phyloP scores from a whole-genome alignment of 2,888 invertebrate genomes.

The Biston stratarius region DNA sequence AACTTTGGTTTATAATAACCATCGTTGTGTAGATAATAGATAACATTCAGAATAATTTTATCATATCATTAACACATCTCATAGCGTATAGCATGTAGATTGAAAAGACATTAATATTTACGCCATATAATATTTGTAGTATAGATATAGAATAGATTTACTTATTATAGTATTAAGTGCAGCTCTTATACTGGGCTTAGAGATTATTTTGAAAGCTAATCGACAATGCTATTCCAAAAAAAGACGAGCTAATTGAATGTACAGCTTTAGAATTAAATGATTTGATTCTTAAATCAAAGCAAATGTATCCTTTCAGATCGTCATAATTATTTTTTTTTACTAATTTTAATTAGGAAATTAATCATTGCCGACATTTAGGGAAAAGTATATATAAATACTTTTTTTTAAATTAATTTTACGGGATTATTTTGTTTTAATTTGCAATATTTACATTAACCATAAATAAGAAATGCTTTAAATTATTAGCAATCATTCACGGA shows the following conservation, averaged over 20 bases:
- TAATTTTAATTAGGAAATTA: too few relatives aligned
- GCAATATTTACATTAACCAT: too few relatives aligned
- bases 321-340: neutral
- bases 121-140: conserved; percentile 65
- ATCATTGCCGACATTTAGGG: too few relatives aligned
- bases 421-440: too few relatives aligned
- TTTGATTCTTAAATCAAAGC: neutral
- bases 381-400: too few relatives aligned
- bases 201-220: conserved; percentile 46
- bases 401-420: too few relatives aligned
- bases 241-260: conserved; percentile 13
- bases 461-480: too few relatives aligned
- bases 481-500: too few relatives aligned
- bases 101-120: conserved; percentile 71
- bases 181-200: conserved; percentile 66
- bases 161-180: conserved; percentile 65
- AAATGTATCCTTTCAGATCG: neutral
- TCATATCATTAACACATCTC: conserved; percentile 84
- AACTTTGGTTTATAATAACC: conserved; percentile 49
- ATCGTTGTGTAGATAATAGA: conserved; percentile 25
- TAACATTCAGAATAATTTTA: conserved; percentile 61
- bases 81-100: conserved; percentile 77
- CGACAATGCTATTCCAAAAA: conserved; percentile 17
- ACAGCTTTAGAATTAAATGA: conserved; percentile 10
- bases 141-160: conserved; percentile 65